Conservation (phyloP, 2,797 vertebrate genomes). For the Rhinatrema bivittatum region DNA sequence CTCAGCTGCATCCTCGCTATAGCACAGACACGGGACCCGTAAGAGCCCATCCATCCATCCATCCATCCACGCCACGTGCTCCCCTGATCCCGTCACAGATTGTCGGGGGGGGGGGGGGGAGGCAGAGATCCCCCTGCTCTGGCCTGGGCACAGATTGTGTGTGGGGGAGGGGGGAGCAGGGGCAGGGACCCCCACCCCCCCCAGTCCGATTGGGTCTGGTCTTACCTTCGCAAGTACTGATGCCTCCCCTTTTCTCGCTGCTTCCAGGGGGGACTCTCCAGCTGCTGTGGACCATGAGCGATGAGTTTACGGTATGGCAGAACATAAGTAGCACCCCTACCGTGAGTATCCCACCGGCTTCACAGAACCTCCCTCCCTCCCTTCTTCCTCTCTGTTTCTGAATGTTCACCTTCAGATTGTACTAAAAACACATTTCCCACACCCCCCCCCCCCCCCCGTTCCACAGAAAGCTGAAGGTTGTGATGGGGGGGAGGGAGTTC, state of each 20-base stretch:
- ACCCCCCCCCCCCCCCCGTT: slow-evolving; percentile 37
- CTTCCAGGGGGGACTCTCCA: slow-evolving; percentile 56
- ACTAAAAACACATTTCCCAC: slow-evolving; percentile 16
- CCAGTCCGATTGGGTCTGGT: fast-evolving
- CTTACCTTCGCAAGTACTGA: slow-evolving; percentile 19
- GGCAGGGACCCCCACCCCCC: neutral
- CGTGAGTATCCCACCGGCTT: slow-evolving; percentile 75
- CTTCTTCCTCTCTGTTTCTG: no score
- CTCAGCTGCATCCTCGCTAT: neutral
- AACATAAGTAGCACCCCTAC: slow-evolving; percentile 77
- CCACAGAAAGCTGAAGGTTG: neutral
- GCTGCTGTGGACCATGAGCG: slow-evolving; percentile 79
- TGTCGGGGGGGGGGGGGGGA: neutral
- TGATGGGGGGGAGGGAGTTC: no score
- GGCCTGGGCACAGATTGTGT: neutral
- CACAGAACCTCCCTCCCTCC: no score
- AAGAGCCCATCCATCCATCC: neutral
- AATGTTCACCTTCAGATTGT: no score
- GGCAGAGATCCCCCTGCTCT: neutral
- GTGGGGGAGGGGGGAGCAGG: neutral
- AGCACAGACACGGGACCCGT: neutral
- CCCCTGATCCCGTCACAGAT: neutral
- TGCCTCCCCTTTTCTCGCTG: slow-evolving; percentile 13
- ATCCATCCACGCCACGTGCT: neutral
- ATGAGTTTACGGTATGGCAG: slow-evolving; percentile 85